Evolutionary conservation across 2,113 vertebrate genomes (phyloP), one percentile per base, ranked within the genome.

Genomic region (Mystacornis crossleyi): DNA sequence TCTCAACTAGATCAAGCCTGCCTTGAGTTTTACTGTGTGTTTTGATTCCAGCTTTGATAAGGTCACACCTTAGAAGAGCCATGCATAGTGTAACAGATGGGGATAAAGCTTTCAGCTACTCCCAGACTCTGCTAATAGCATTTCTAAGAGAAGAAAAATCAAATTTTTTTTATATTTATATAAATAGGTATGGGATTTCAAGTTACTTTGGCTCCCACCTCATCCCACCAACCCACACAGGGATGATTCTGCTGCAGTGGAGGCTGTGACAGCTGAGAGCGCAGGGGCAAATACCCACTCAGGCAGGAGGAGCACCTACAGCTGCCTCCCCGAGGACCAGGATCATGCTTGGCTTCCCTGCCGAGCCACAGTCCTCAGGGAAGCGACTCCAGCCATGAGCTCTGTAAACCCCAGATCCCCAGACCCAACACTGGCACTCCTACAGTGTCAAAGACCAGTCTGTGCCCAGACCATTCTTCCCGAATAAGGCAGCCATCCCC

Each of bases 41-140:
- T 97, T 97, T 97, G 98, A 98, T 98, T 96, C 93, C 96, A 98
- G 88, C 48, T 88, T 97, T 96, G 98, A 98, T 98, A 98, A 98
- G 93, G 98, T 97, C 98, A 97, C 96, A 34, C 98, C 98, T 97
- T 98, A 96, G 94, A 96, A 97, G 97, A 98, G 94, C 97, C 93
- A 96, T 93, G 92, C 48, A 96, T 85, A 89, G 50, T 54, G 69
- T 71, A 96, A 97, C 91, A 97, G 97, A 98, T 96, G 97, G 97
- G 97, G 97, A 96, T 80, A 96, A 95, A 97, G 97, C 93, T 96
- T 86, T 97, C 88, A 97, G 95, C 95, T 97, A 96, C 97, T 98
- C 92, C 86, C 93, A 97, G 93, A 96, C 86, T 72, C 93, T 1
- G 61, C 93, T 96, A 97, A 97, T 96, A 93, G 64, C 83, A 66